Conservation (phyloP, 2,113 vertebrate species). For the Dromiciops gliroides region DNA sequence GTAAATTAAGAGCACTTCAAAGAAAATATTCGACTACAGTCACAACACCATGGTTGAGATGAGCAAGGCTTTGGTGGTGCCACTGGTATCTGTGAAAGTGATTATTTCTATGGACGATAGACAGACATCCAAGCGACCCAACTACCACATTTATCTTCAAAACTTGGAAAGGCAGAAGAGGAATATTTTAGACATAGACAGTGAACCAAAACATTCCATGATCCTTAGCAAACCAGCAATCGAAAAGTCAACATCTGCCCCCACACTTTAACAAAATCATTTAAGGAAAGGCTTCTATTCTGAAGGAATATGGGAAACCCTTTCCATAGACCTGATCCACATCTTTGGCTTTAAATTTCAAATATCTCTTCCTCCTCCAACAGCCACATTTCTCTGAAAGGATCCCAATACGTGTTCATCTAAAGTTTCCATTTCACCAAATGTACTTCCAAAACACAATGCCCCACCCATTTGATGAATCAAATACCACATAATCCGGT, state of each 20-base stretch:
- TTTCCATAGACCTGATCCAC: slow-evolving; percentile 16
- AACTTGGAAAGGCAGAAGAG: slow-evolving; percentile 57
- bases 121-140: slow-evolving; percentile 40
- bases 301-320: slow-evolving; percentile 31
- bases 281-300: slow-evolving; percentile 57
- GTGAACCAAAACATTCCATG: slow-evolving; percentile 65
- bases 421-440: slow-evolving; percentile 53
- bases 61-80: background rate
- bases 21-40: background rate
- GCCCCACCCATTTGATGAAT: slow-evolving; percentile 43
- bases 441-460: slow-evolving; percentile 62
- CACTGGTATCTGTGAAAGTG: slow-evolving; percentile 11
- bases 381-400: slow-evolving; percentile 55
- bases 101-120: background rate
- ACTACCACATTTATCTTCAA: slow-evolving; percentile 64
- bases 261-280: slow-evolving; percentile 45
- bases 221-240: slow-evolving; percentile 65
- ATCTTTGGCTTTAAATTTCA: slow-evolving; percentile 50
- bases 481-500: slow-evolving; percentile 50
- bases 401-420: slow-evolving; percentile 52
- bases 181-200: slow-evolving; percentile 60
- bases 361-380: slow-evolving; percentile 17
- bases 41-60: background rate
- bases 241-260: slow-evolving; percentile 67
- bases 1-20: background rate